A percentile compares a stretch with the other conserved stretches of the same genome.
These are phyloP conservation scores for Tragelaphus imberbis DNA, from an alignment of 2,113 vertebrate genomes.

Conservation along the genomic window DNA sequence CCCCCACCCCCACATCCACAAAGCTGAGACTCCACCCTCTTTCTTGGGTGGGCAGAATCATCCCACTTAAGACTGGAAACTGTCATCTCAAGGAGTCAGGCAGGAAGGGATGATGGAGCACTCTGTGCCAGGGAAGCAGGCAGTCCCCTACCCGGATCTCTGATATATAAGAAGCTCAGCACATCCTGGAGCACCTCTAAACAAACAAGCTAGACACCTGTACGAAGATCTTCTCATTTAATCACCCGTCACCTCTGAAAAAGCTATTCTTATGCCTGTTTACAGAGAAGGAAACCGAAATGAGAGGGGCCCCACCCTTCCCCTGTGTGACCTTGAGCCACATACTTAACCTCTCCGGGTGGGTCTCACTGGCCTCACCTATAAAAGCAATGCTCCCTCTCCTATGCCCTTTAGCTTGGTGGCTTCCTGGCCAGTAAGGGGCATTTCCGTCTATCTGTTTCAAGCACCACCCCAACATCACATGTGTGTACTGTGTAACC, in stretches of 20 bases:
- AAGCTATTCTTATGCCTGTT: not conserved
- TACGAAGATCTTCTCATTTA: not conserved
- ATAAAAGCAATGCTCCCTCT: not conserved
- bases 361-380: not conserved
- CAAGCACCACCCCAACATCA: too few species aligned
- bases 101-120: not conserved
- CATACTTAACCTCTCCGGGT: not conserved
- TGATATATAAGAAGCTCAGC: too few species aligned
- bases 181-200: not conserved
- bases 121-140: not conserved
- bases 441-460: not conserved
- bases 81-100: not conserved
- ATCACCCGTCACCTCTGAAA: not conserved
- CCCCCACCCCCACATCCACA: not conserved
- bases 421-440: not conserved
- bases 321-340: not conserved
- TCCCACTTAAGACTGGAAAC: not conserved
- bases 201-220: not conserved
- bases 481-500: accelerated
- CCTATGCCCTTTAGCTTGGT: not conserved
- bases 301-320: not conserved
- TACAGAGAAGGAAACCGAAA: slow-evolving; percentile 20
- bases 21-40: not conserved
- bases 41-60: not conserved
- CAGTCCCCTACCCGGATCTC: not conserved